Evolutionary conservation across 2,888 invertebrate species (phyloP).

Genomic region (Biston betularia): DNA sequence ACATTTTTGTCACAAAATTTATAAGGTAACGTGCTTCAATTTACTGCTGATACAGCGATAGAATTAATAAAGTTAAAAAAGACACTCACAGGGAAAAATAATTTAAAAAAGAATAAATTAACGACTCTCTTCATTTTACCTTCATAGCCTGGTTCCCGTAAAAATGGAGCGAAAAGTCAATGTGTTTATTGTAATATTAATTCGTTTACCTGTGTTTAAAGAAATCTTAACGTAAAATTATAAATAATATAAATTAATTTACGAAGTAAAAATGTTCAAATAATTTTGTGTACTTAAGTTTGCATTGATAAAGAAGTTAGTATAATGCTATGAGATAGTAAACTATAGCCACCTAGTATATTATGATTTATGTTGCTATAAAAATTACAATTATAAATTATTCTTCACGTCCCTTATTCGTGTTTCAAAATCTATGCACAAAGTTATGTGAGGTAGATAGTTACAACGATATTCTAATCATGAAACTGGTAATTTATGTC

Average conservation of each 20-base stretch:
- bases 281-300: constrained; percentile 1
- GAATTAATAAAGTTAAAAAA: constrained; percentile 59
- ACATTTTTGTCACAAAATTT: constrained; percentile 40
- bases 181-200: constrained; percentile 49
- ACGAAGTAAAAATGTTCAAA: not conserved
- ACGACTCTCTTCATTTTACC: constrained; percentile 73
- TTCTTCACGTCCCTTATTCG: too few relatives aligned
- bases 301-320: constrained; percentile 4
- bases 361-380: not conserved
- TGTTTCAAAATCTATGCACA: too few relatives aligned
- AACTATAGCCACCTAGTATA: not conserved
- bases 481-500: too few relatives aligned
- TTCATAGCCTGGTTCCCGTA: constrained; percentile 83
- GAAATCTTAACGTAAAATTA: not conserved
- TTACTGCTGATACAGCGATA: constrained; percentile 54
- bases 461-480: too few relatives aligned
- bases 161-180: constrained; percentile 81
- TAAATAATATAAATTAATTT: not conserved
- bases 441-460: too few relatives aligned
- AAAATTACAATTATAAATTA: too few relatives aligned
- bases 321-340: not conserved
- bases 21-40: constrained; percentile 65
- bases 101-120: constrained; percentile 56
- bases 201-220: constrained; percentile 25
- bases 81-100: constrained; percentile 69